Evolutionary conservation across 2,113 vertebrate species (phyloP).

Genomic region (Cinclus mexicanus): DNA sequence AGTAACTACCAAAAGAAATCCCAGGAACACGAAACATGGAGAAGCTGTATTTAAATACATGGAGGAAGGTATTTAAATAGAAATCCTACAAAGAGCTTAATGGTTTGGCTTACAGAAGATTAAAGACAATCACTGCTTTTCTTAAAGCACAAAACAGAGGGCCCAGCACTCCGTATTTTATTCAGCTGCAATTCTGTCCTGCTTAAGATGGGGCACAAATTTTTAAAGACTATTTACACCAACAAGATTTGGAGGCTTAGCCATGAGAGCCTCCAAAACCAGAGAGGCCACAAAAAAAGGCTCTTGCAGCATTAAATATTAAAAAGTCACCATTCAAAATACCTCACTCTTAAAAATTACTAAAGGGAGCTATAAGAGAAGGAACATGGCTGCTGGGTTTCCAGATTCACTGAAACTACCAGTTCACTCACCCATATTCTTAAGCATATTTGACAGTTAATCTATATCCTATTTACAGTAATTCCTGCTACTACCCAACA

Average conservation of each 20-base stretch:
- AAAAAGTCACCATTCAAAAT: conserved; percentile 28
- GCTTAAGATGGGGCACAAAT: neutral
- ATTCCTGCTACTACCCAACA: neutral
- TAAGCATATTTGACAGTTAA: conserved; percentile 1
- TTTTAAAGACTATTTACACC: conserved; percentile 48
- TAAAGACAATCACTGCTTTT: neutral
- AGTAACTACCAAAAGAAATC: conserved; percentile 1
- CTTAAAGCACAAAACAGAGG: conserved; percentile 25
- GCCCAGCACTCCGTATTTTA: neutral
- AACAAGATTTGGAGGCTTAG: neutral
- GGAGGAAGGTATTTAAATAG: neutral
- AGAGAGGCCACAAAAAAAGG: neutral
- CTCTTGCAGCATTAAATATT: conserved; percentile 15
- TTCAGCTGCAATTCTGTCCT: neutral
- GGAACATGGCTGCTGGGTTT: neutral
- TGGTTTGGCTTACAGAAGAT: neutral
- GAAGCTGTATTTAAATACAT: neutral
- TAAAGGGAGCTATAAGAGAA: neutral
- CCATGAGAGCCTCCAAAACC: neutral
- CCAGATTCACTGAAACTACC: neutral
- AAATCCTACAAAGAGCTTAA: neutral
- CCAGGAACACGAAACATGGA: neutral
- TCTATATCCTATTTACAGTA: conserved; percentile 16
- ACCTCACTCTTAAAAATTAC: neutral
- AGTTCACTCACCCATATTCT: neutral